Conservation (phyloP, 2,888 invertebrate genomes). For the Euproctis similis region DNA sequence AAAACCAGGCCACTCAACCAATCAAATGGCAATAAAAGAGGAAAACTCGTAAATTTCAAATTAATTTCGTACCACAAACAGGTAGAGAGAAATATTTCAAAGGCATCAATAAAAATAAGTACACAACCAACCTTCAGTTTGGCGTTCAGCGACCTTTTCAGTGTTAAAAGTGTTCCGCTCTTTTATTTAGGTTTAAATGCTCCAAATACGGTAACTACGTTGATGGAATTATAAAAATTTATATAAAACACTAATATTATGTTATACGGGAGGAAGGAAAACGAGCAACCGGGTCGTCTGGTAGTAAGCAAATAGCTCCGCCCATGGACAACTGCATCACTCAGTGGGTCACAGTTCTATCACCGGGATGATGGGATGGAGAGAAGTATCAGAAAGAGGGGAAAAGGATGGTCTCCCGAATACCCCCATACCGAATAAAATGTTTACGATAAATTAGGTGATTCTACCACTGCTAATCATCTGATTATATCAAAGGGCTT, state of each 20-base stretch:
- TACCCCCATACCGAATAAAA: no score
- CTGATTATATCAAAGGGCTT: no score
- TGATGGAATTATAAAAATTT: constrained; percentile 20
- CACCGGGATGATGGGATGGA: no score
- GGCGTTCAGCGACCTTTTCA: constrained; percentile 24
- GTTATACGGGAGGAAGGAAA: no score
- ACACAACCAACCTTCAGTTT: constrained; percentile 10
- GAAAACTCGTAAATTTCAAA: constrained; percentile 7
- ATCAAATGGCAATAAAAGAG: constrained; percentile 6
- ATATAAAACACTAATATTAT: constrained; percentile 3
- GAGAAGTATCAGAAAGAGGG: no score
- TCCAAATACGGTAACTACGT: constrained; percentile 19
- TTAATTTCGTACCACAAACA: constrained; percentile 15
- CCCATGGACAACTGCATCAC: no score
- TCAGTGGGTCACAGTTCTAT: no score
- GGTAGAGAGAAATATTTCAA: constrained; percentile 21
- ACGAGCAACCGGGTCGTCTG: no score
- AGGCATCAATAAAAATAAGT: constrained; percentile 21
- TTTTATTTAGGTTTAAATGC: constrained; percentile 25
- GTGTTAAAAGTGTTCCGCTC: constrained; percentile 20
- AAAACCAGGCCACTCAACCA: constrained; percentile 2
- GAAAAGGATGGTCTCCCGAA: no score
- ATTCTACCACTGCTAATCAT: no score
- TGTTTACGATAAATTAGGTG: no score
- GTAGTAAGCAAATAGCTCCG: no score